Evolutionary conservation across 2,888 invertebrate species (phyloP).

Genomic region (Epinotia brunnichana): DNA sequence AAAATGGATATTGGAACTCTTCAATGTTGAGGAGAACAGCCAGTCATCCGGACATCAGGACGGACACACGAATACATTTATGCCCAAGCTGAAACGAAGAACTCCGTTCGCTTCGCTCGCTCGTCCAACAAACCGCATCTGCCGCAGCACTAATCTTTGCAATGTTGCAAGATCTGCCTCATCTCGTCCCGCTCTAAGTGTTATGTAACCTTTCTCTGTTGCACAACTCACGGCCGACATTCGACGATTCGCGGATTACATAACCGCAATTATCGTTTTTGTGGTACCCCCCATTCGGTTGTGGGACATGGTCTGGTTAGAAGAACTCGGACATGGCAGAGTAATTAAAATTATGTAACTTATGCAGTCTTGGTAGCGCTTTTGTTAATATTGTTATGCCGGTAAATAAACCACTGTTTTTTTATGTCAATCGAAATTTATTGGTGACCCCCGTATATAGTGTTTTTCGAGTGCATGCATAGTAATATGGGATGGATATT

Average conservation of each 20-base stretch:
- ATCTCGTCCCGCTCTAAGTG: conserved; percentile 75
- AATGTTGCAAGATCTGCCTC: conserved; percentile 68
- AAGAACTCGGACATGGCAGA: conserved; percentile 32
- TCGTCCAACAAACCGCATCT: conserved; percentile 31
- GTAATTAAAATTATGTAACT: conserved; percentile 29
- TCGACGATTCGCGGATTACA: conserved; percentile 69
- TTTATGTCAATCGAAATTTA: neutral
- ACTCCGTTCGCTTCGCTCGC: too few relatives aligned
- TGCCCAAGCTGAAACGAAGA: too few relatives aligned
- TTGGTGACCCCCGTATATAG: neutral
- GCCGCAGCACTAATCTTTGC: conserved; percentile 51
- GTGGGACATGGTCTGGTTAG: conserved; percentile 43
- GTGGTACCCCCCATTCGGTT: conserved; percentile 50
- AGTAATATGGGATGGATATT: too few relatives aligned
- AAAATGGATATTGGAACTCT: too few relatives aligned
- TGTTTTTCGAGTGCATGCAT: too few relatives aligned
- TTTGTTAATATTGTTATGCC: conserved; percentile 9
- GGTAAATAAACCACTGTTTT: neutral
- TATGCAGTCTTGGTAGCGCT: conserved; percentile 15
- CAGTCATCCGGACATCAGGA: too few relatives aligned
- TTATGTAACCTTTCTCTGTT: conserved; percentile 82
- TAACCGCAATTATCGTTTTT: conserved; percentile 66
- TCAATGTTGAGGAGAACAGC: too few relatives aligned
- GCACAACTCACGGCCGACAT: conserved; percentile 79
- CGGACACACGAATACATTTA: too few relatives aligned